Conservation (phyloP, 1,140 invertebrate genomes). For the Scaptomyza hsui region DNA sequence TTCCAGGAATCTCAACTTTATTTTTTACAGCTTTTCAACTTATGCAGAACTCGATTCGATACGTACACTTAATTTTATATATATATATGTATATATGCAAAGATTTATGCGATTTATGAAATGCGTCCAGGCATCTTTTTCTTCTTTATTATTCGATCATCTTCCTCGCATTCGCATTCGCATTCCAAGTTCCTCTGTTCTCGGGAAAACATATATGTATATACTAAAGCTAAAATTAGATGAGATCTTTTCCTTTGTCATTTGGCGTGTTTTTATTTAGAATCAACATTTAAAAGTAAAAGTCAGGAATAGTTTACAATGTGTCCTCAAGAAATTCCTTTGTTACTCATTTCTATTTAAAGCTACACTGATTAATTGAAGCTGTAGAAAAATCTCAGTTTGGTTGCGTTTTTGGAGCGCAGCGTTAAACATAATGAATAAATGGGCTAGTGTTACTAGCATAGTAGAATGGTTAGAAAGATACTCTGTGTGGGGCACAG, state of each 20-base stretch:
- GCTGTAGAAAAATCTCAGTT: too few species aligned
- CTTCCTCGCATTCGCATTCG: not conserved
- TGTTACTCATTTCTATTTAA: not conserved
- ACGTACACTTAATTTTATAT: constrained; percentile 19
- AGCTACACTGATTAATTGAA: too few species aligned
- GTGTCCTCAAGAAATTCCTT: not conserved
- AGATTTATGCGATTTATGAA: constrained; percentile 45
- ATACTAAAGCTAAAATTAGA: not conserved
- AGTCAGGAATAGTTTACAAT: not conserved
- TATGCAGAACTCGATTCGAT: constrained; percentile 39
- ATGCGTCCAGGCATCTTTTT: not conserved
- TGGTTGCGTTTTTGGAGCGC: constrained; percentile 26
- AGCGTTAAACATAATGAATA: constrained; percentile 35
- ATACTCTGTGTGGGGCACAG: not conserved
- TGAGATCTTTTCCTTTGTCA: not conserved
- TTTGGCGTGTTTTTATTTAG: not conserved
- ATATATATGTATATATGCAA: too few species aligned
- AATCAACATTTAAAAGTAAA: not conserved
- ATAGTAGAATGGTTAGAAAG: constrained; percentile 8
- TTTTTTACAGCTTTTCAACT: constrained; percentile 27
- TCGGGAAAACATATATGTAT: not conserved
- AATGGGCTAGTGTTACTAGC: constrained; percentile 44
- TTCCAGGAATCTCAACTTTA: constrained; percentile 38
- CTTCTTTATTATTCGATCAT: too few species aligned
- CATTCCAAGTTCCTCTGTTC: not conserved